Evolutionary conservation across 2,797 vertebrate genomes (phyloP), one percentile per base, ranked within the genome.

Genomic region (Xenops minutus): DNA sequence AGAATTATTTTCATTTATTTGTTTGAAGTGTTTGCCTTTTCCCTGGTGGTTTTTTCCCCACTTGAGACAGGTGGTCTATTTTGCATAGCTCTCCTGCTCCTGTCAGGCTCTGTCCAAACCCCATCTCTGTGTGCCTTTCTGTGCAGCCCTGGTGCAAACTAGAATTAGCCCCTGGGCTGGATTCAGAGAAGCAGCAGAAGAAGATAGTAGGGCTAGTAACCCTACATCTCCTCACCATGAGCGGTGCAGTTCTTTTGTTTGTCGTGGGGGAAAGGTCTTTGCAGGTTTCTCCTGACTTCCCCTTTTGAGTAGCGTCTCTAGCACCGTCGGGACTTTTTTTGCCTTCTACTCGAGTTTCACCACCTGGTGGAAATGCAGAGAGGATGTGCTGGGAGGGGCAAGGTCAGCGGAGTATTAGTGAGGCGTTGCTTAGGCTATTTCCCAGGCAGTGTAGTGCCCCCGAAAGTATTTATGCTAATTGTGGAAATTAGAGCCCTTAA

Each of bases 381-480:
- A 73, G 71, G 93, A 85, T 92, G 84, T 64, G 37, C 71, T 89
- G 92, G 95, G 94, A 96, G 92, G 88, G 86, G 92, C 90, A 69
- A 94, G 92, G 88, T 90, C 86, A 73, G 56, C 23, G 62, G 20
- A 79, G 44, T 49, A 67, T 63, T 54, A 36, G 39, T 54, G 71
- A 88, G 79, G 63, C 26, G 18, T 95, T 93, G 51, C 87, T 93
- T 73, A 43, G 43, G 82, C 87, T 88, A 34, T 61, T 94, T 95
- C 91, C 48, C 66, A 63, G 63, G 55, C 84, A n/a, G 12, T 16
- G 74, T 29, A 21, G 72, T 34, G 72, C 56, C 63, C 52, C 79
- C 76, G 62, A 36, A 73, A 69, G 59, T 55, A 23, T 62, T 94
- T 86, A 76, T 93, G 83, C 80, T 95, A 88, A 94, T 22, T 56